Evolutionary conservation across 2,888 invertebrate genomes (phyloP).

Genomic region (Diachrysia chrysitis): DNA sequence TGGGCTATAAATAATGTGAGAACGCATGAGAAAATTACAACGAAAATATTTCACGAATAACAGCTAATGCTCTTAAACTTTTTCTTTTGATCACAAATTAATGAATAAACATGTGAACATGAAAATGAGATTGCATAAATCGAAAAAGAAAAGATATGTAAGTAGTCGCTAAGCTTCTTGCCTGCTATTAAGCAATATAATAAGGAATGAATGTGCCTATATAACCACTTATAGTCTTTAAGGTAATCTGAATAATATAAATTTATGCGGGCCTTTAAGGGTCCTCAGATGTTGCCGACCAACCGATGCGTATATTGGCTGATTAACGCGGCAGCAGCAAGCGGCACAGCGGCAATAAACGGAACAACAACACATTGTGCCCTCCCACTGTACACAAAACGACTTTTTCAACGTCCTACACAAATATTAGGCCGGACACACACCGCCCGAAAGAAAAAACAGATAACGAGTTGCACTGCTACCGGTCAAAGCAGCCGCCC

Average conservation of each 20-base stretch:
- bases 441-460: slow-evolving; percentile 80
- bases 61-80: slow-evolving; percentile 2
- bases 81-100: not conserved
- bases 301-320: slow-evolving; percentile 45
- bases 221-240: not conserved
- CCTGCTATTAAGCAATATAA: not conserved
- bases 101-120: not conserved
- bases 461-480: slow-evolving; percentile 85
- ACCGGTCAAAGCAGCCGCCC: slow-evolving; percentile 84
- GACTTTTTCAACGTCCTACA: slow-evolving; percentile 81
- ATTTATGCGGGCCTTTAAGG: slow-evolving; percentile 12
- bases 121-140: slow-evolving; percentile 3
- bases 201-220: not conserved
- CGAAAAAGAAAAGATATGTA: not conserved
- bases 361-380: slow-evolving; percentile 69
- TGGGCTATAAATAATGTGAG: slow-evolving; percentile 40
- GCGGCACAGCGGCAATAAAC: slow-evolving; percentile 71
- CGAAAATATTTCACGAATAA: slow-evolving; percentile 37
- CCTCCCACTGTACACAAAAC: slow-evolving; percentile 82
- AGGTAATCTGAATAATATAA: slow-evolving; percentile 9
- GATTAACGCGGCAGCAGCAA: slow-evolving; percentile 49
- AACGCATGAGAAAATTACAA: slow-evolving; percentile 28
- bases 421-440: slow-evolving; percentile 87
- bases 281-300: slow-evolving; percentile 34
- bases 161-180: not conserved